Base-by-base conservation (phyloP, 30 jellyfish, hydroid and myxozoan species). In the Pelagia noctiluca region DNA sequence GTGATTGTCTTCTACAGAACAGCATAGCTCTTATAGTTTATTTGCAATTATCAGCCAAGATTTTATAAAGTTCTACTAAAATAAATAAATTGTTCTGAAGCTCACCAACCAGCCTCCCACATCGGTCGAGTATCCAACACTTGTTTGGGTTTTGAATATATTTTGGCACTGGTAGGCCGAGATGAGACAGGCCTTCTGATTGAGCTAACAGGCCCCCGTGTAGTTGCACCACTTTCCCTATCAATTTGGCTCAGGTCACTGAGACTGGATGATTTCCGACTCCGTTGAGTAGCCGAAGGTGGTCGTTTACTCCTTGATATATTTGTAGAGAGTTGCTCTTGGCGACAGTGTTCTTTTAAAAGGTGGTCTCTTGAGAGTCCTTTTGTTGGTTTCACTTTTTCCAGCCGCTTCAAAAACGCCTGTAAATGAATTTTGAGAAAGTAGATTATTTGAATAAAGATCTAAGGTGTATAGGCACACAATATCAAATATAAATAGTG, bases 341-440 rank as follows among this genome's bases (percentile, higher is more conserved):
- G 86, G 70, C 75, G 81, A 38, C 60, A 75, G 62, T 93, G 97
- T 35, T 87, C 96, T 35, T 72, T 25, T 22, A 93, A 75, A 13
- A 93, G 78, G 52, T 80, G 87, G 53, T 81, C 88, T 26, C 96
- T 67, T 10, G 96, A 52, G 11, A 93, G 83, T 18, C 57, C 96
- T 42, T 74, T 88, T 34, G 98, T 76, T n/a, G 98, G 98, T 71
- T 93, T 93, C 30, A 88, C 96, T 47, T 50, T 81, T 78, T 93
- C 96, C 3, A 93, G 82, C 1, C 96, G 82, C 0, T 86, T 71
- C 1, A 87, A 80, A 30, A 87, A 46, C 24, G 96, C 96, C 96
- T 87, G 71, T 1, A 50, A 77, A 29, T 26, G 29, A 1, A 62
- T 3, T 49, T 25, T 24, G 0, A 0, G 66, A 2, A 3, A 12